These are phyloP conservation scores for Benthosema pterotum DNA, from an alignment of 2,797 vertebrate species.

Conservation along the genomic window DNA sequence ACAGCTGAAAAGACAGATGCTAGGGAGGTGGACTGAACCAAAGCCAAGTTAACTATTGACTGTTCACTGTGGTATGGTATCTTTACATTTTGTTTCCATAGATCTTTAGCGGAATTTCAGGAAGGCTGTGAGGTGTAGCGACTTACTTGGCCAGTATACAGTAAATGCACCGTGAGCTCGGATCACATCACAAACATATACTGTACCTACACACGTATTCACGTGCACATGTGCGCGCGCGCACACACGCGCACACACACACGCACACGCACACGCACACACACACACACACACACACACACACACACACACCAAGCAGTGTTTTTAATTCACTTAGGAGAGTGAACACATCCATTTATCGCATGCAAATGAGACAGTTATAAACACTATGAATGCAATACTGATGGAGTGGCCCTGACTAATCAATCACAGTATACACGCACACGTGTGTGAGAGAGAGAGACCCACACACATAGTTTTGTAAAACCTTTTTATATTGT, in stretches of 20 bases:
- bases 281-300: neutral
- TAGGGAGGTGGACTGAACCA: too few species aligned
- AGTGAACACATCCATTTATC: conserved; percentile 49
- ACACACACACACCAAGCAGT: conserved; percentile 7
- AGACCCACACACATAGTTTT: too few species aligned
- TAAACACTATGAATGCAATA: conserved; percentile 57
- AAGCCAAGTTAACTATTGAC: too few species aligned
- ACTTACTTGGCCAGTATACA: conserved; percentile 9
- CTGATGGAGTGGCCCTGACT: conserved; percentile 38
- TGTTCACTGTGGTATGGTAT: neutral
- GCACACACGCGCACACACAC: neutral
- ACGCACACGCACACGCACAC: neutral
- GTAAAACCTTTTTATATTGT: too few species aligned
- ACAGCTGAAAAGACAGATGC: too few species aligned
- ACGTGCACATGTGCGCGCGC: neutral
- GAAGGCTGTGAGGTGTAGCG: conserved; percentile 12
- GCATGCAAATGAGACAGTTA: conserved; percentile 61
- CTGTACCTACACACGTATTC: neutral
- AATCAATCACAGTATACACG: conserved; percentile 60
- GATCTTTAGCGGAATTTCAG: neutral
- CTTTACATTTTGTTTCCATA: neutral
- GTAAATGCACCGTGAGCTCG: neutral
- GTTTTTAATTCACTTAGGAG: conserved; percentile 61
- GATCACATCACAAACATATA: neutral
- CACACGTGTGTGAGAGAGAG: neutral